A percentile compares a stretch with the other conserved stretches of the same genome.
Evolutionary conservation across 2,113 vertebrate species (phyloP).

Genomic region (Cichladusa arquata): DNA sequence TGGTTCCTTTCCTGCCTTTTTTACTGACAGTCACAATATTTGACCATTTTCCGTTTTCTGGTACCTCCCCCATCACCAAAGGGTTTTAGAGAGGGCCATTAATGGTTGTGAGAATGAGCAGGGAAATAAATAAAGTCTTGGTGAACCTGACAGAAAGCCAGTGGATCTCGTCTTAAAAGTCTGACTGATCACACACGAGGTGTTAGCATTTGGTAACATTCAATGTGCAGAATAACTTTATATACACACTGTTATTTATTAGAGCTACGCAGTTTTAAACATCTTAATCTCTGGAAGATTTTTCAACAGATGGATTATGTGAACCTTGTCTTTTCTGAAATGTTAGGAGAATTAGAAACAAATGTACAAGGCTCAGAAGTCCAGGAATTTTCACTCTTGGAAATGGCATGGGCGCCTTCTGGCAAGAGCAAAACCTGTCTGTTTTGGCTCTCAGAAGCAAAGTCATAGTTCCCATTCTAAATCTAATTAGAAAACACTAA

Average conservation of each 20-base stretch:
- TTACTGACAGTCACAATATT: background rate
- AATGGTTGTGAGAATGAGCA: background rate
- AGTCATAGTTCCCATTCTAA: background rate
- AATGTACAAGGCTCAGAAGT: background rate
- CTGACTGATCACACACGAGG: background rate
- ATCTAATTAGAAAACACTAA: background rate
- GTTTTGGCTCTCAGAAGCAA: background rate
- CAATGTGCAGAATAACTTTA: background rate
- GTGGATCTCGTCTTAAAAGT: background rate
- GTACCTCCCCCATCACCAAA: background rate
- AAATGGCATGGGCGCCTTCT: background rate
- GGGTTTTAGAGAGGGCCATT: background rate
- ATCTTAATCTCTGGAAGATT: conserved; percentile 6
- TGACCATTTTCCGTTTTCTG: background rate
- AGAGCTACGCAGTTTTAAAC: background rate
- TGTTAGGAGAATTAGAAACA: conserved; percentile 29
- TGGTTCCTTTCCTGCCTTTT: background rate
- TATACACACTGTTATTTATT: background rate
- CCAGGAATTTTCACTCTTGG: background rate
- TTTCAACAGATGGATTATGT: background rate
- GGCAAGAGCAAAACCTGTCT: background rate
- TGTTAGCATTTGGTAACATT: conserved; percentile 19
- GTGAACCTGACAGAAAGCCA: background rate
- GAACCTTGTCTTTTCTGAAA: background rate
- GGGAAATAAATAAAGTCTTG: background rate